Base-by-base conservation (phyloP, 2,888 invertebrate species). In the Cephalotes varians region DNA sequence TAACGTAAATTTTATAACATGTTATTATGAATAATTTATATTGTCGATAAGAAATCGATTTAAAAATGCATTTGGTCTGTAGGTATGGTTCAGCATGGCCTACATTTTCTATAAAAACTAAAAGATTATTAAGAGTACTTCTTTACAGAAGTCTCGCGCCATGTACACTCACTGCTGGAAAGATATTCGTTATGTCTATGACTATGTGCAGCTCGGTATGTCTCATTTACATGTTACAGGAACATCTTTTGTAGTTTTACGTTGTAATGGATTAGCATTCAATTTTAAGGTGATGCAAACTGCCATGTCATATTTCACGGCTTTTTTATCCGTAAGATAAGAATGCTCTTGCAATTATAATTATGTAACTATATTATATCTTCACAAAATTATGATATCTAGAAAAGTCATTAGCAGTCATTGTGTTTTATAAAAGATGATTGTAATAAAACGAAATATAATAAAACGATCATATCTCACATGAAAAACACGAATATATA, bases 271-370 rank as follows among this genome's bases (percentile, higher is more conserved):
- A 25, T 12, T 12, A 1, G 49, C 3, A 28, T 74, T 18, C 9
- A 25, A 64, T 65, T 76, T 76, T 76, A 64, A 76, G 74, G 64
- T 76, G 9, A 76, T 40, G 25, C 64, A 76, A 64, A 64, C 64
- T 37, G 65, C 74, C 0, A 51, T 65, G 34, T 76, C 74, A n/a
- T 76, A 76, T n/a, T 76, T 76, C 12, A 76, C 37, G 2, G 7
- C 51, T 1, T 25, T 76, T 34, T 34, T 37, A 28, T 64, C 65
- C 4, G 1, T 76, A 10, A 37, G 5, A 64, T 76, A 76, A 15
- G 3, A 2, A n/a, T 21, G 2, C 15, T 71, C 34, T 71, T 71
- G 18, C 44, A n/a, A n/a, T n/a, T n/a, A n/a, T n/a, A 34, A 49
- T 72, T 6, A 37, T 40, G 10, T n/a, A n/a, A n/a, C 37, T 25